A percentile compares a stretch with the other conserved stretches of the same genome.
These are phyloP conservation scores for Notothenia coriiceps DNA, from an alignment of 2,113 vertebrate species.

Conservation along the genomic window DNA sequence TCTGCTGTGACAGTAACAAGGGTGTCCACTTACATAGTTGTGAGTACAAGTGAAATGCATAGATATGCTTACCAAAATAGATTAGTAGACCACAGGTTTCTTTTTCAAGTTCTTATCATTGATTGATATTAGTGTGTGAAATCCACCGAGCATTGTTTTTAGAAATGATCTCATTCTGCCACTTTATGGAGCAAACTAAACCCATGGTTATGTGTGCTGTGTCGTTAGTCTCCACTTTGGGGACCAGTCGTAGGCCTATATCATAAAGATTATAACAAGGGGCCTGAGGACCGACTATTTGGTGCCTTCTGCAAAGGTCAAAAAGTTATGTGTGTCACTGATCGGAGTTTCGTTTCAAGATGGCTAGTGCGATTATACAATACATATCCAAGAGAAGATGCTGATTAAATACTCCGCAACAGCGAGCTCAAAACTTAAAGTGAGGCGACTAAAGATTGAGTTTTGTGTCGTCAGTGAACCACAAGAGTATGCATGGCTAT, in stretches of 20 bases:
- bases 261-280: slow-evolving; percentile 10
- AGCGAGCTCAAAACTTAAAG: neutral
- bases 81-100: neutral
- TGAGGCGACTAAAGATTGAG: neutral
- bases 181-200: neutral
- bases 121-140: neutral
- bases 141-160: neutral
- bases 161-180: neutral
- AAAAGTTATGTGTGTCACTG: slow-evolving; percentile 3
- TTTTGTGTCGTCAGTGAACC: neutral
- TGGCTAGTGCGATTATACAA: neutral
- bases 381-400: neutral
- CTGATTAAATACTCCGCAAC: slow-evolving; percentile 2
- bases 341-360: neutral
- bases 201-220: neutral
- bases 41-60: neutral
- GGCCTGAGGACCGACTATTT: slow-evolving; percentile 27
- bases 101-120: neutral
- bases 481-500: neutral
- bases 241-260: slow-evolving; percentile 10
- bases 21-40: neutral
- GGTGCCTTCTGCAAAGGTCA: slow-evolving; percentile 48
- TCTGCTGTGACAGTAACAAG: slow-evolving; percentile 1
- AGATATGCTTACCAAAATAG: neutral
- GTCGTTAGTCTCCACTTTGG: slow-evolving; percentile 2